Conservation (phyloP, 2,113 vertebrate genomes). For the Phalacrocorax carbo region DNA sequence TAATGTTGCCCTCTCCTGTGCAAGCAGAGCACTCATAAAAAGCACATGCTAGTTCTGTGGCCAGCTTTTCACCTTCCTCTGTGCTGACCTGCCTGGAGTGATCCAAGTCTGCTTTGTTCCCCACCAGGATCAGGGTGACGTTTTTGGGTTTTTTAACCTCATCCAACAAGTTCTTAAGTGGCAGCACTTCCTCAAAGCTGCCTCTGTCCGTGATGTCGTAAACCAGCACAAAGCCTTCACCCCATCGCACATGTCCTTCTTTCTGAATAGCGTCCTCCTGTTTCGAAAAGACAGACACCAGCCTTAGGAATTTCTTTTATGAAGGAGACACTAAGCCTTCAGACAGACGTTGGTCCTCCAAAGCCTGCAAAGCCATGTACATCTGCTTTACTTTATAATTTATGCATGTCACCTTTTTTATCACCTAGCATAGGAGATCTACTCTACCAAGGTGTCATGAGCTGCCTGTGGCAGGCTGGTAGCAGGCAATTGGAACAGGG, state of each 20-base stretch:
- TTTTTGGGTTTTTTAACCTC: conserved; percentile 95
- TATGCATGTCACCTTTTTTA: neutral
- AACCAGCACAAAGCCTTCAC: conserved; percentile 92
- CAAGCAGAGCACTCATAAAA: conserved; percentile 98
- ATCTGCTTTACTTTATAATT: neutral
- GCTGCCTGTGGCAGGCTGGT: neutral
- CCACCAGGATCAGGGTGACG: conserved; percentile 91
- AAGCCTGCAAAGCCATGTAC: neutral
- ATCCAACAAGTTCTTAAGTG: conserved; percentile 87
- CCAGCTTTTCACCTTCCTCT: conserved; percentile 94
- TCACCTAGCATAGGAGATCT: neutral
- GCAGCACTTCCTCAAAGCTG: conserved; percentile 93
- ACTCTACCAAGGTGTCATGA: neutral
- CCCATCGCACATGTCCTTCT: conserved; percentile 95
- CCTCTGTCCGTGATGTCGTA: conserved; percentile 96
- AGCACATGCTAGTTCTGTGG: conserved; percentile 91
- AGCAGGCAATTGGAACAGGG: neutral
- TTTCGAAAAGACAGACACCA: neutral
- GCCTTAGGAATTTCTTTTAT: neutral
- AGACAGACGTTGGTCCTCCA: neutral
- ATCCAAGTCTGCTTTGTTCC: conserved; percentile 96
- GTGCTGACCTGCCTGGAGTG: conserved; percentile 92
- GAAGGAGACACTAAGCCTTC: neutral
- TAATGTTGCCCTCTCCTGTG: conserved; percentile 85
- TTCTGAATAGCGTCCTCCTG: conserved; percentile 93